A percentile compares a stretch with the other conserved stretches of the same genome.
phyloP scores from a whole-genome alignment of 2,888 invertebrate genomes.

The Elgonia sp. region DNA sequence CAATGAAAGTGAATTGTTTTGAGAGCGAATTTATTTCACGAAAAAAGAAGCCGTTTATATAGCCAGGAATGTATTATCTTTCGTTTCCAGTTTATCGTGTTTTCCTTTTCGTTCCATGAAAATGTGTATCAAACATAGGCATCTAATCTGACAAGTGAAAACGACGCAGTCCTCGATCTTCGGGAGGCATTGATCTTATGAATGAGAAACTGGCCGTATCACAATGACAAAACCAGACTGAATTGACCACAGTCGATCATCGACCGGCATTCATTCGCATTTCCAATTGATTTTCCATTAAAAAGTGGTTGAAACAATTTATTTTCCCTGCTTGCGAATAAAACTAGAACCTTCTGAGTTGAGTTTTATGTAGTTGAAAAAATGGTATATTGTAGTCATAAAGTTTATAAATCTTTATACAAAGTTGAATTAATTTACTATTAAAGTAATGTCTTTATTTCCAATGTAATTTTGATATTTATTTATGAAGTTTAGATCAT shows the following conservation, averaged over 20 bases:
- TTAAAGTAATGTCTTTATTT: no score
- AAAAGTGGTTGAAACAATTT: slow-evolving; percentile 20
- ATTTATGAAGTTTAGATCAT: no score
- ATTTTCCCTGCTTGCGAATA: background rate
- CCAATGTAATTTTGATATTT: no score
- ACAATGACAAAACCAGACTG: slow-evolving; percentile 47
- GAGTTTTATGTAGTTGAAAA: no score
- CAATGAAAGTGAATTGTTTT: slow-evolving; percentile 68
- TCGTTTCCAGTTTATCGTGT: slow-evolving; percentile 55
- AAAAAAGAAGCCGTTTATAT: slow-evolving; percentile 52
- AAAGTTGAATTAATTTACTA: no score
- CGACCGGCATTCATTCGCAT: background rate
- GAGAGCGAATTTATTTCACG: slow-evolving; percentile 39
- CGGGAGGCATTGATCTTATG: slow-evolving; percentile 44
- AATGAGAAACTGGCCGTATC: slow-evolving; percentile 50
- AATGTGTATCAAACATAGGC: slow-evolving; percentile 38
- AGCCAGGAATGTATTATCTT: slow-evolving; percentile 54
- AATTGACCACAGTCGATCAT: slow-evolving; percentile 1
- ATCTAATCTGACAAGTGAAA: slow-evolving; percentile 62
- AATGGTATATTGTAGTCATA: no score
- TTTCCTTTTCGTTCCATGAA: slow-evolving; percentile 47
- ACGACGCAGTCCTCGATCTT: slow-evolving; percentile 38
- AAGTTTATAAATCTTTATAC: no score
- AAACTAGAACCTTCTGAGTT: background rate
- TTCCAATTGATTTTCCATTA: slow-evolving; percentile 3